Conservation (phyloP, 2,113 vertebrate species). For the Hippocampus barbouri region DNA sequence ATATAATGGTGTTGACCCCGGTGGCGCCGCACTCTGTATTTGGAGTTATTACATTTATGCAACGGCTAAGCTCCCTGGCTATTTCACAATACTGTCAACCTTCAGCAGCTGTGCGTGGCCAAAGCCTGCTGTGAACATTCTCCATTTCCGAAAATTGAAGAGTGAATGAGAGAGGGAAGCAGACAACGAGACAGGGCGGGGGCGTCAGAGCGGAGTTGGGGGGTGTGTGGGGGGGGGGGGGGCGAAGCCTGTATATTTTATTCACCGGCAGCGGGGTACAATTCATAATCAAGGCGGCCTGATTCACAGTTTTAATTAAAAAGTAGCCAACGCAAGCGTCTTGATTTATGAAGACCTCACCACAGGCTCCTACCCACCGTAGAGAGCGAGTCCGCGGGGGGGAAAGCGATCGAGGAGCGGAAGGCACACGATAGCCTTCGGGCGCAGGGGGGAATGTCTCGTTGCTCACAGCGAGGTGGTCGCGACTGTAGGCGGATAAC, state of each 20-base stretch:
- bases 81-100: slow-evolving; percentile 45
- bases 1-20: slow-evolving; percentile 60
- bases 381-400: slow-evolving; percentile 35
- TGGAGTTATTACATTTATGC: slow-evolving; percentile 64
- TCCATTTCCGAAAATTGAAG: slow-evolving; percentile 44
- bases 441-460: slow-evolving; percentile 23
- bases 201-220: slow-evolving; percentile 14
- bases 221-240: neutral
- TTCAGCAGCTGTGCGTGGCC: slow-evolving; percentile 17
- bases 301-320: slow-evolving; percentile 77
- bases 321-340: slow-evolving; percentile 63
- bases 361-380: slow-evolving; percentile 47
- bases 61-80: slow-evolving; percentile 51
- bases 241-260: slow-evolving; percentile 60
- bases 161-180: slow-evolving; percentile 2
- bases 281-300: slow-evolving; percentile 70
- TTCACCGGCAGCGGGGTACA: slow-evolving; percentile 61
- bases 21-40: slow-evolving; percentile 37
- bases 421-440: slow-evolving; percentile 15
- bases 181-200: slow-evolving; percentile 11
- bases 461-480: slow-evolving; percentile 38
- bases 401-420: neutral
- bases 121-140: slow-evolving; percentile 27
- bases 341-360: slow-evolving; percentile 64
- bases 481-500: slow-evolving; percentile 22